Conservation (phyloP, 2,888 invertebrate genomes). For the Bembecia ichneumoniformis region DNA sequence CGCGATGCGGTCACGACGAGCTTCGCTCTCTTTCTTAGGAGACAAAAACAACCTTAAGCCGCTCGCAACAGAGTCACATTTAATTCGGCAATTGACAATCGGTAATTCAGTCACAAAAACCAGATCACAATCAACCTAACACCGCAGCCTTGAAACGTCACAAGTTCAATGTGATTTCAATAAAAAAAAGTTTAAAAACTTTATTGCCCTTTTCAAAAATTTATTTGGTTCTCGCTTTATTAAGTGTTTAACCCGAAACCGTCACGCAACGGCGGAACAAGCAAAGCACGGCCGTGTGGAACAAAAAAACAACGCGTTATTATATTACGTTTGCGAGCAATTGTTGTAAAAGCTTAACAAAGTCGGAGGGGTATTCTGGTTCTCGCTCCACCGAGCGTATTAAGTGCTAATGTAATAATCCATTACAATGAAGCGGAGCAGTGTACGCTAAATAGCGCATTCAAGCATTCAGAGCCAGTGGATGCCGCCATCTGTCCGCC, state of each 20-base stretch:
- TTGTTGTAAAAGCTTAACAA: slow-evolving; percentile 41
- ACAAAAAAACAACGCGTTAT: slow-evolving; percentile 46
- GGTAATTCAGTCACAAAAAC: background rate
- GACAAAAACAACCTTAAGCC: background rate
- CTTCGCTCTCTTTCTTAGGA: background rate
- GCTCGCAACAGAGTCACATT: background rate
- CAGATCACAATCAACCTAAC: background rate
- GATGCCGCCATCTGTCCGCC: slow-evolving; percentile 63
- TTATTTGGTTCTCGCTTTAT: slow-evolving; percentile 30
- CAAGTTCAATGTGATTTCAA: slow-evolving; percentile 22
- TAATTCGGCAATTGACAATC: background rate
- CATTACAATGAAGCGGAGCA: slow-evolving; percentile 67
- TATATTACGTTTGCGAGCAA: slow-evolving; percentile 41
- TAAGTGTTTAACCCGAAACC: slow-evolving; percentile 33
- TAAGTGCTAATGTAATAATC: slow-evolving; percentile 73
- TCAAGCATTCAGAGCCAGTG: slow-evolving; percentile 47
- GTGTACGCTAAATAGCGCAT: slow-evolving; percentile 70
- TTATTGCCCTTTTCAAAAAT: slow-evolving; percentile 14
- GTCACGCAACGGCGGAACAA: slow-evolving; percentile 24
- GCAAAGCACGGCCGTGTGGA: slow-evolving; percentile 21
- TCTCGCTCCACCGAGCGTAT: slow-evolving; percentile 64
- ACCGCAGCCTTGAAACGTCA: slow-evolving; percentile 16
- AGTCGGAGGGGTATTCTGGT: slow-evolving; percentile 53
- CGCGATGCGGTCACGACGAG: slow-evolving; percentile 41
- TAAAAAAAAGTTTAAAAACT: slow-evolving; percentile 4